These are phyloP conservation scores for Calypte anna DNA, from an alignment of 2,113 vertebrate species.

Conservation along the genomic window DNA sequence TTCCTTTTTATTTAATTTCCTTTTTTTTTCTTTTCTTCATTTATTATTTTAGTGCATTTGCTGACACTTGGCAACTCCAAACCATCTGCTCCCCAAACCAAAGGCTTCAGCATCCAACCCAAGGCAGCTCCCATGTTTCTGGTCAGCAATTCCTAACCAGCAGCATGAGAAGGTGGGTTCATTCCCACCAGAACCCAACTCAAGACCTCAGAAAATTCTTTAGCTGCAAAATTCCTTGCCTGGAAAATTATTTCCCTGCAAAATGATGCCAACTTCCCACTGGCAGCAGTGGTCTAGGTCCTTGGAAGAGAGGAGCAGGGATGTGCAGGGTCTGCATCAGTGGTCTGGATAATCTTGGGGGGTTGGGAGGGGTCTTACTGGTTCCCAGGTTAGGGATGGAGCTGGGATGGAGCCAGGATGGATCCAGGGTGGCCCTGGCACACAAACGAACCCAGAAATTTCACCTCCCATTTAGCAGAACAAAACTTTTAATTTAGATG, in stretches of 20 bases:
- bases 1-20: too few relatives aligned
- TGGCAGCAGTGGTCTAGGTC: neutral
- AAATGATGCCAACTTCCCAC: neutral
- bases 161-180: neutral
- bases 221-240: neutral
- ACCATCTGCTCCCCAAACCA: neutral
- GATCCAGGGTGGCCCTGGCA: neutral
- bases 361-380: neutral
- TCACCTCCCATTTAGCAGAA: constrained; percentile 77
- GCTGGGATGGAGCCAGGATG: neutral
- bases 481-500: constrained; percentile 86
- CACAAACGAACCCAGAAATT: neutral
- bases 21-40: neutral
- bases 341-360: fast-evolving
- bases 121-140: fast-evolving
- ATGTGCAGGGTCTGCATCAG: neutral
- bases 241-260: neutral
- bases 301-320: neutral
- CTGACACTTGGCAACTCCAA: constrained; percentile 45
- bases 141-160: neutral
- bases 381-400: fast-evolving
- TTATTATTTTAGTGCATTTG: neutral
- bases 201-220: neutral
- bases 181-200: neutral
- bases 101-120: neutral